phyloP scores from a whole-genome alignment of 2,113 vertebrate genomes.

The Manacus vitellinus region DNA sequence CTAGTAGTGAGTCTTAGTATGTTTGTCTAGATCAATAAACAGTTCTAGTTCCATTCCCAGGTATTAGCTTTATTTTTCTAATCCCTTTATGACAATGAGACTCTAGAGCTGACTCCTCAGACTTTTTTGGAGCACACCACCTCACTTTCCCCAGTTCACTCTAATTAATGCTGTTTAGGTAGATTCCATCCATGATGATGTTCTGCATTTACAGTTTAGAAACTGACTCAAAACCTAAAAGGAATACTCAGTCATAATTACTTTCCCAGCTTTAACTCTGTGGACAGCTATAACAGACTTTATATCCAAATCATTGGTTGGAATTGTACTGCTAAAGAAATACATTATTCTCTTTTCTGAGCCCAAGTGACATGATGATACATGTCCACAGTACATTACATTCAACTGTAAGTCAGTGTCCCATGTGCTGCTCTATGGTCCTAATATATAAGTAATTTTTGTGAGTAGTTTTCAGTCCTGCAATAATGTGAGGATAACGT shows the following conservation, averaged over 20 bases:
- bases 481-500: neutral
- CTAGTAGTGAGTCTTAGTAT: neutral
- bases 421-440: accelerated
- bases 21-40: neutral
- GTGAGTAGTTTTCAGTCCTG: neutral
- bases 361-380: neutral
- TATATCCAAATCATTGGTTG: neutral
- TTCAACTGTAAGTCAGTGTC: neutral
- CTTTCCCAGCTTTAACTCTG: neutral
- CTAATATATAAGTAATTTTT: neutral
- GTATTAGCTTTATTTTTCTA: neutral
- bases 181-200: neutral
- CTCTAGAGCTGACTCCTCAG: neutral
- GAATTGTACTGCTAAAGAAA: neutral
- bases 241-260: neutral
- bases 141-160: neutral
- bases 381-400: neutral
- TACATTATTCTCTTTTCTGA: neutral
- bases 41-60: neutral
- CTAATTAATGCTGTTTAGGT: neutral
- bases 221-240: neutral
- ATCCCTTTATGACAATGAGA: neutral
- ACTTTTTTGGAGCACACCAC: neutral
- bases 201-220: neutral
- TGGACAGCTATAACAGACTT: neutral